Conservation (phyloP, 2,797 vertebrate species). For the Galagoides demidoff region DNA sequence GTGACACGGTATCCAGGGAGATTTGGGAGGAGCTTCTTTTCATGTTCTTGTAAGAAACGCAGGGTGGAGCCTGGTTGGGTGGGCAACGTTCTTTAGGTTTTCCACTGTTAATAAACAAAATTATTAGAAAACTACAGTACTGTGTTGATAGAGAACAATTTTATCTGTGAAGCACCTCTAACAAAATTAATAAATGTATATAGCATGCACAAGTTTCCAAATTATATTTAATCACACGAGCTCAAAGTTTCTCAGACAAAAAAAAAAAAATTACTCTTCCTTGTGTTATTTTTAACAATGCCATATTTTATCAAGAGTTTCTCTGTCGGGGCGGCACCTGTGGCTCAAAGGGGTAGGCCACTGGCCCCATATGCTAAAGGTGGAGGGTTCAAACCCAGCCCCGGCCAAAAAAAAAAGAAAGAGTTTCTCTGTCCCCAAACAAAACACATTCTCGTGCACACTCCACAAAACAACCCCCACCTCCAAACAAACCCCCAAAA, state of each 20-base stretch:
- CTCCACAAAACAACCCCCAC: neutral
- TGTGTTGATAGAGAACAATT: constrained; percentile 44
- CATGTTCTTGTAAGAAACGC: constrained; percentile 95
- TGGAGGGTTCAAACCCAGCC: too few relatives aligned
- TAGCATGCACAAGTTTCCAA: neutral
- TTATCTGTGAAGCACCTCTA: constrained; percentile 31
- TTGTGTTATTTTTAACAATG: constrained; percentile 5
- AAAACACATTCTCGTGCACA: neutral
- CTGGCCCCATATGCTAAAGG: too few relatives aligned
- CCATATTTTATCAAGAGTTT: neutral
- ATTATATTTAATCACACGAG: neutral
- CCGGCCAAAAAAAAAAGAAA: too few relatives aligned
- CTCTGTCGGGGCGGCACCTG: too few relatives aligned
- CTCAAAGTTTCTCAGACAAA: neutral
- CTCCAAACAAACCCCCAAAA: neutral
- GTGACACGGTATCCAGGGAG: constrained; percentile 96
- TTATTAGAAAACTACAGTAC: constrained; percentile 75
- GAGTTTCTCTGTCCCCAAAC: constrained; percentile 14
- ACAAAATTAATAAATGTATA: constrained; percentile 43
- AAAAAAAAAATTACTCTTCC: neutral
- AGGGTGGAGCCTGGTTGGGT: constrained; percentile 89
- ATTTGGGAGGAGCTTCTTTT: constrained; percentile 96
- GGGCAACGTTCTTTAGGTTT: constrained; percentile 94
- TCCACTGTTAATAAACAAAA: constrained; percentile 89
- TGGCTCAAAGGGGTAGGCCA: too few relatives aligned